These are phyloP conservation scores for Adelphocoris suturalis DNA, from an alignment of 2,888 invertebrate genomes.

Conservation along the genomic window DNA sequence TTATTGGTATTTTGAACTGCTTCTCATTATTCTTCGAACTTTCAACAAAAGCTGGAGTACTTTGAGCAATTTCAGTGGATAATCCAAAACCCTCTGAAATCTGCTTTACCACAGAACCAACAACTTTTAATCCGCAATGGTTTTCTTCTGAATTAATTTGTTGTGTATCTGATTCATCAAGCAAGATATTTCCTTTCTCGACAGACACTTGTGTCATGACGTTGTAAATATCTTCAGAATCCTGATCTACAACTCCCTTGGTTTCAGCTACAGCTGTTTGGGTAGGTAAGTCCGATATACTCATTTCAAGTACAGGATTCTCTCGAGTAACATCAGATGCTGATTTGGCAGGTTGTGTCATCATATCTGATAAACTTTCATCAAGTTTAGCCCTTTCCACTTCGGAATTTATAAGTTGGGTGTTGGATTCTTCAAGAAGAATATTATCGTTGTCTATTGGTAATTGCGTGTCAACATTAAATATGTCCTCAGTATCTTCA, in stretches of 20 bases:
- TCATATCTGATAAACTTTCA: conserved; percentile 5
- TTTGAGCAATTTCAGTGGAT: too few species aligned
- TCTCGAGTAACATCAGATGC: background rate
- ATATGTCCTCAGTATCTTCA: conserved; percentile 13
- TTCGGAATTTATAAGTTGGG: background rate
- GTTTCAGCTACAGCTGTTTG: background rate
- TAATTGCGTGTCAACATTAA: background rate
- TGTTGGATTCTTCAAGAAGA: background rate
- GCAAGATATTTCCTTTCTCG: background rate
- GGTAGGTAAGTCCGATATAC: background rate
- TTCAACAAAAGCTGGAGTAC: too few species aligned
- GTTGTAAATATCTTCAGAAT: conserved; percentile 50
- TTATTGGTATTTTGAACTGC: background rate
- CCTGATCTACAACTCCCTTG: background rate
- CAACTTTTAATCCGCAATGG: background rate
- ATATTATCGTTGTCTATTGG: background rate
- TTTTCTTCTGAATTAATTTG: background rate
- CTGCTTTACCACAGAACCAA: background rate
- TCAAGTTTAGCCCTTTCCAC: background rate
- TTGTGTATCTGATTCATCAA: background rate
- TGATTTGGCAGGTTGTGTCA: conserved; percentile 1
- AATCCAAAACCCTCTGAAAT: too few species aligned
- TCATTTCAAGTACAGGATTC: background rate
- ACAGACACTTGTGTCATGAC: conserved; percentile 26
- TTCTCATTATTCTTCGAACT: background rate